phyloP scores from a whole-genome alignment of 2,888 invertebrate genomes.

The Alsophila aescularia region DNA sequence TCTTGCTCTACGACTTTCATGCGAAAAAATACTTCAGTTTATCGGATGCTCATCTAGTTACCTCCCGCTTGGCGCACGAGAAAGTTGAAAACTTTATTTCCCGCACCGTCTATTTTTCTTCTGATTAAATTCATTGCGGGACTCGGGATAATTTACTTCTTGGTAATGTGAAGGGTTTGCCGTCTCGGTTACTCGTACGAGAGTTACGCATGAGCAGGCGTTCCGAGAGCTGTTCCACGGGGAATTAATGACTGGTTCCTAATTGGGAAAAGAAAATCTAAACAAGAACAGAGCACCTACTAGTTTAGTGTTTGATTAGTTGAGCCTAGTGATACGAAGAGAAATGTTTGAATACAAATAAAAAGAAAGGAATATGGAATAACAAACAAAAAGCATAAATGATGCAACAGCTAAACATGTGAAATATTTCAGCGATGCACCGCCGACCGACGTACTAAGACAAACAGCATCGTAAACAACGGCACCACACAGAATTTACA shows the following conservation, averaged over 20 bases:
- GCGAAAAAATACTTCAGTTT: slow-evolving; percentile 44
- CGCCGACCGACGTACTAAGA: slow-evolving; percentile 11
- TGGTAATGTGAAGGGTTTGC: slow-evolving; percentile 25
- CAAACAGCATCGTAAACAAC: slow-evolving; percentile 12
- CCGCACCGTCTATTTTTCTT: slow-evolving; percentile 43
- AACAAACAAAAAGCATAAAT: slow-evolving; percentile 40
- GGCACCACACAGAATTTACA: slow-evolving; percentile 43
- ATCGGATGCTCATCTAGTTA: slow-evolving; percentile 44
- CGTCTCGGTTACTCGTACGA: slow-evolving; percentile 31
- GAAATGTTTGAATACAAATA: slow-evolving; percentile 17
- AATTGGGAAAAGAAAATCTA: slow-evolving; percentile 9
- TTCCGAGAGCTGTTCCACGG: slow-evolving; percentile 11
- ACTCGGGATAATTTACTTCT: slow-evolving; percentile 38
- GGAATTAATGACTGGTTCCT: slow-evolving; percentile 15
- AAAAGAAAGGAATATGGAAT: slow-evolving; percentile 23
- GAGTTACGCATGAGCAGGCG: slow-evolving; percentile 28
- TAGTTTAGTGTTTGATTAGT: not conserved
- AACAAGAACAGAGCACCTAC: not conserved
- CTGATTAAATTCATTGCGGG: slow-evolving; percentile 44
- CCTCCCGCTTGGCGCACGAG: slow-evolving; percentile 36
- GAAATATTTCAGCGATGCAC: slow-evolving; percentile 41
- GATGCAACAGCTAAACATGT: slow-evolving; percentile 44
- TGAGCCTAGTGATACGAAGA: not conserved
- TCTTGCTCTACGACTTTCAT: slow-evolving; percentile 42
- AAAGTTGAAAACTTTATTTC: slow-evolving; percentile 42